Evolutionary conservation across 2,113 vertebrate genomes (phyloP).

Genomic region (Larimichthys polyactis): DNA sequence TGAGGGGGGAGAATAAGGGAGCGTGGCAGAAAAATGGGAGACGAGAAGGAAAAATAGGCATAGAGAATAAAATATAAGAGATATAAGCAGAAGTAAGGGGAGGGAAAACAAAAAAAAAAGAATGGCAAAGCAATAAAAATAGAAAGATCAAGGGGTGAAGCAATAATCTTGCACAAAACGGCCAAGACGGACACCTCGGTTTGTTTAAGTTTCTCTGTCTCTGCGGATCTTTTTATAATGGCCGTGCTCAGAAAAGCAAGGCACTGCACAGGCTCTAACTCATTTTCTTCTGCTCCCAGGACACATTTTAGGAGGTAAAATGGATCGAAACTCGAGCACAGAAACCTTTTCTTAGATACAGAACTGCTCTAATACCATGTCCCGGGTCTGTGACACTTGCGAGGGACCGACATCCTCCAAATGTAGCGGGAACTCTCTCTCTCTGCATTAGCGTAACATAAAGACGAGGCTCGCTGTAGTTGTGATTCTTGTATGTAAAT

Average conservation of each 20-base stretch:
- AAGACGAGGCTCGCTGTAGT: background rate
- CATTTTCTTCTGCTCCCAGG: constrained; percentile 69
- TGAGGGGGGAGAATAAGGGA: constrained; percentile 1
- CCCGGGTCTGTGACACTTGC: constrained; percentile 32
- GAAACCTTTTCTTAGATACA: constrained; percentile 61
- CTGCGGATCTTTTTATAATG: constrained; percentile 62
- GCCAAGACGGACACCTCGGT: constrained; percentile 48
- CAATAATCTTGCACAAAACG: constrained; percentile 59
- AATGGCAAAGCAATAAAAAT: constrained; percentile 41
- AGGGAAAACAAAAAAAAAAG: constrained; percentile 12
- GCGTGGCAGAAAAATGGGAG: background rate
- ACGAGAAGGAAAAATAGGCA: constrained; percentile 3
- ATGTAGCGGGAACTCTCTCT: constrained; percentile 24
- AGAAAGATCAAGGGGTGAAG: constrained; percentile 57
- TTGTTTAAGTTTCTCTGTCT: constrained; percentile 61
- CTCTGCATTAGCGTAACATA: background rate
- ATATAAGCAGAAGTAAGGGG: background rate
- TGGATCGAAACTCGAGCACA: constrained; percentile 66
- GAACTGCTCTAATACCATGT: constrained; percentile 53
- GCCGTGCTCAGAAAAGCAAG: constrained; percentile 56
- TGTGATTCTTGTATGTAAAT: constrained; percentile 34
- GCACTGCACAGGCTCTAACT: constrained; percentile 53
- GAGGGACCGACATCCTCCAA: constrained; percentile 7
- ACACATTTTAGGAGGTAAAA: constrained; percentile 70
- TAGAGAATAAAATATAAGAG: constrained; percentile 18